Conservation (phyloP, 2,113 vertebrate genomes). For the human region GRCh38 chr3:179658501-179659000, state of each 20-base stretch:
- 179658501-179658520: not conserved
- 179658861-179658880: not conserved
- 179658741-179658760: not conserved
- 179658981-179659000: not conserved
- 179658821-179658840: not conserved
- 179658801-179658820: not conserved
- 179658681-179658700: not conserved
- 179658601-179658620: not conserved
- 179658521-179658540: constrained; percentile 42
- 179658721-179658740: not conserved
- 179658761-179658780: not conserved
- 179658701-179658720: not conserved
- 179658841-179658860: not conserved
- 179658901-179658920: not conserved
- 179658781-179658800: not conserved
- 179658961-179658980: not conserved
- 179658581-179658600: not conserved
- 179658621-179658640: not conserved
- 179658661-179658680: not conserved
- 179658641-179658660: not conserved
- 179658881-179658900: not conserved
- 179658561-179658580: not conserved
- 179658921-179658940: not conserved
- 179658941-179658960: not conserved
- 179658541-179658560: not conserved